These are phyloP conservation scores for Ellobium chinense DNA, from an alignment of 2,888 invertebrate species.

Conservation along the genomic window DNA sequence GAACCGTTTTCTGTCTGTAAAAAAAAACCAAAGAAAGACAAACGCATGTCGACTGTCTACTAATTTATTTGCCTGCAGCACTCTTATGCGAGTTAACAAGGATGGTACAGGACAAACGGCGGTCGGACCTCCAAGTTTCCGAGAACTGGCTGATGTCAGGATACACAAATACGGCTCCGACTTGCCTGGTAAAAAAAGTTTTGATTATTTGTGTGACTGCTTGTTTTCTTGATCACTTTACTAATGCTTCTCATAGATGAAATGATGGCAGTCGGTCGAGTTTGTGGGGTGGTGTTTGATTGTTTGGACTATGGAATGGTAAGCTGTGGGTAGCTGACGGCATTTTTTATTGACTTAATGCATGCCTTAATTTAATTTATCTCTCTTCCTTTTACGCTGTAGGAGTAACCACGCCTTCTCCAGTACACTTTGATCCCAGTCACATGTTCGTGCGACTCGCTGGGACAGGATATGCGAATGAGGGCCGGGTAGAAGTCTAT, in stretches of 20 bases:
- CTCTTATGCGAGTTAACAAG: slow-evolving; percentile 52
- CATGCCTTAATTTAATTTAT: background rate
- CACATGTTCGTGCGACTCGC: slow-evolving; percentile 81
- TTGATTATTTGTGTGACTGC: too few relatives aligned
- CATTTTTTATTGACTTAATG: too few relatives aligned
- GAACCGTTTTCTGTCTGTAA: too few relatives aligned
- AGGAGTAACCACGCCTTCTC: slow-evolving; percentile 53
- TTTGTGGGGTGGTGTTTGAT: too few relatives aligned
- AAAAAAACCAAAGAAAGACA: too few relatives aligned
- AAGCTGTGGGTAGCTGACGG: too few relatives aligned
- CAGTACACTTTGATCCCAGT: slow-evolving; percentile 51
- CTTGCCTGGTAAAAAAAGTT: slow-evolving; percentile 53
- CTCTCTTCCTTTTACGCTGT: background rate
- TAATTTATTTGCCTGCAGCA: slow-evolving; percentile 24
- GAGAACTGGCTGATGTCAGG: slow-evolving; percentile 51
- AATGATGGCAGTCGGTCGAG: too few relatives aligned
- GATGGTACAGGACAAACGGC: slow-evolving; percentile 50
- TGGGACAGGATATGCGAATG: slow-evolving; percentile 81
- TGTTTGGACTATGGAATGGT: too few relatives aligned
- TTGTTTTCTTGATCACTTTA: too few relatives aligned
- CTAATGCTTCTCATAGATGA: too few relatives aligned
- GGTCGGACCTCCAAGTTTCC: slow-evolving; percentile 52
- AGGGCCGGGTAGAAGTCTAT: slow-evolving; percentile 86
- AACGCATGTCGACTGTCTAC: background rate
- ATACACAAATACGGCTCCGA: slow-evolving; percentile 56